These are phyloP conservation scores for Okapia johnstoni DNA, from an alignment of 2,113 vertebrate species.

Conservation along the genomic window DNA sequence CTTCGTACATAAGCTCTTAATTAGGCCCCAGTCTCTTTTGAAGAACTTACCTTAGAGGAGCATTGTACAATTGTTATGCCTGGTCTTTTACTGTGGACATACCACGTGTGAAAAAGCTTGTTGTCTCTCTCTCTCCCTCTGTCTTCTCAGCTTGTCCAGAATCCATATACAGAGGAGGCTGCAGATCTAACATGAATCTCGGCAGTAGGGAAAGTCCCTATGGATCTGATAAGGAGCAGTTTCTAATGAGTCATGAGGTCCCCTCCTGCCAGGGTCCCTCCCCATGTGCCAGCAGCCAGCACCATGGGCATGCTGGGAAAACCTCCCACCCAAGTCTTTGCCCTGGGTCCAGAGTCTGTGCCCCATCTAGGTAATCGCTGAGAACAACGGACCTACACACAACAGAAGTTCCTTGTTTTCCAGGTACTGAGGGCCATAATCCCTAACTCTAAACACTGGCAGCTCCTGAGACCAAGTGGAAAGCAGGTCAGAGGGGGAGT, in stretches of 20 bases:
- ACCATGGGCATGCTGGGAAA: background rate
- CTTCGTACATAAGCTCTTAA: background rate
- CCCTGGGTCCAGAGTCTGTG: slow-evolving; percentile 61
- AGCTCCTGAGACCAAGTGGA: background rate
- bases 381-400: background rate
- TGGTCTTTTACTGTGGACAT: background rate
- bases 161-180: background rate
- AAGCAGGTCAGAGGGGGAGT: background rate
- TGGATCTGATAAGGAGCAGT: background rate
- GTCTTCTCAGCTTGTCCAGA: background rate
- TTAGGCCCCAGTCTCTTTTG: background rate
- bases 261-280: background rate
- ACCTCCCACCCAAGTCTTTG: slow-evolving; percentile 42
- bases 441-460: background rate
- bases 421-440: background rate
- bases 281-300: background rate
- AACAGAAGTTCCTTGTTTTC: background rate
- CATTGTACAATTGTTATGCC: background rate
- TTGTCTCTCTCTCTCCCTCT: background rate
- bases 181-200: background rate
- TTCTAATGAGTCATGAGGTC: background rate
- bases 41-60: background rate
- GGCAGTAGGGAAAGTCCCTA: background rate
- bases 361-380: background rate
- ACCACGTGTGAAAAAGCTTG: background rate